phyloP scores from a whole-genome alignment of 2,888 invertebrate genomes.

The Oxyscelio sp. region DNA sequence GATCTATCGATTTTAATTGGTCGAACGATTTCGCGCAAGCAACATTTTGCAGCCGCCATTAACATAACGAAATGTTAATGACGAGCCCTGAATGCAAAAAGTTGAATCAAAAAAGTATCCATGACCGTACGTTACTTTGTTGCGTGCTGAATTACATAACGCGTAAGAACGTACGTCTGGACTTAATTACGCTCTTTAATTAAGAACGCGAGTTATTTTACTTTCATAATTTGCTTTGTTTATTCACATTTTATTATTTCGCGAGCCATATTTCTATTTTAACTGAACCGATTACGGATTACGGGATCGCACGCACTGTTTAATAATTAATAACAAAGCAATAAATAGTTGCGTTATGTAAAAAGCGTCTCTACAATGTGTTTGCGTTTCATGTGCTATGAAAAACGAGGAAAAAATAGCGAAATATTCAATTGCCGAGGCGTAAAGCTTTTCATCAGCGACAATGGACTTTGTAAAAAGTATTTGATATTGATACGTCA shows the following conservation, averaged over 20 bases:
- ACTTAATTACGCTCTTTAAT: conserved; percentile 52
- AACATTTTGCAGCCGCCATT: too few relatives aligned
- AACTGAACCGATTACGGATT: not conserved
- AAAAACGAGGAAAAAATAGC: not conserved
- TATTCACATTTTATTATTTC: not conserved
- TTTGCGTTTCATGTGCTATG: conserved; percentile 5
- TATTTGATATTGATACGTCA: too few relatives aligned
- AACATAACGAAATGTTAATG: not conserved
- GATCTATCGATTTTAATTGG: too few relatives aligned
- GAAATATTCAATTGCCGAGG: too few relatives aligned
- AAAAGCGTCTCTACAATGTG: too few relatives aligned
- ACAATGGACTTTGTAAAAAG: too few relatives aligned
- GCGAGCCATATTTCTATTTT: not conserved
- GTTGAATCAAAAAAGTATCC: conserved; percentile 18
- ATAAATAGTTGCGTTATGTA: not conserved
- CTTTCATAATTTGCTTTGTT: conserved; percentile 8
- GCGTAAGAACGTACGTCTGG: conserved; percentile 16
- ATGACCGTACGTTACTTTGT: conserved; percentile 40
- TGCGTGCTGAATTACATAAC: conserved; percentile 53
- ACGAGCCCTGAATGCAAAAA: conserved; percentile 6
- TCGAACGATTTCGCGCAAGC: too few relatives aligned
- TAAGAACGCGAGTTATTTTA: not conserved
- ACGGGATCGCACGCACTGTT: not conserved
- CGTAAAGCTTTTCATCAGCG: too few relatives aligned
- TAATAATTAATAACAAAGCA: not conserved